Conservation (phyloP, 2,797 vertebrate genomes). For the Vireo griseus region DNA sequence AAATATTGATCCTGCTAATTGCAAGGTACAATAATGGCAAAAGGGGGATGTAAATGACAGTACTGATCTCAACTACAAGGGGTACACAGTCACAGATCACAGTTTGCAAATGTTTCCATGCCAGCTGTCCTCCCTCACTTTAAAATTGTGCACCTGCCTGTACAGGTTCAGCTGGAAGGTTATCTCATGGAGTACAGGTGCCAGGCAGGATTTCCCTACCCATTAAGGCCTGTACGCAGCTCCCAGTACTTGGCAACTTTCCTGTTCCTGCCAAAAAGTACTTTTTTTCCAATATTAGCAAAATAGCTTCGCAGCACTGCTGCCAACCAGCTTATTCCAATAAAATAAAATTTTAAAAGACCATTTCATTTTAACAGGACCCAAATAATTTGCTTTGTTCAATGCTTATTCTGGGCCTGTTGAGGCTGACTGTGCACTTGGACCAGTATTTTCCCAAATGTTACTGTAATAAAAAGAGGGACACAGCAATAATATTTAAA, state of each 20-base stretch:
- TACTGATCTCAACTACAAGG: neutral
- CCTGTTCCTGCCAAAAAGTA: neutral
- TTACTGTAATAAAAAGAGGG: neutral
- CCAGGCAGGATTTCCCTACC: neutral
- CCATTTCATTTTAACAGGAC: neutral
- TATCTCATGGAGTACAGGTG: neutral
- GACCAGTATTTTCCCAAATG: neutral
- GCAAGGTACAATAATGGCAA: neutral
- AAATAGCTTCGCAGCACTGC: neutral
- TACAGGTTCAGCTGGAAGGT: slow-evolving; percentile 17
- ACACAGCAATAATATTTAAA: neutral
- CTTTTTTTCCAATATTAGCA: neutral
- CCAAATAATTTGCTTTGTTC: neutral
- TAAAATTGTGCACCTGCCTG: neutral
- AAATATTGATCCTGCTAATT: neutral
- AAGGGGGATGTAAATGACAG: neutral
- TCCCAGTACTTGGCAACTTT: neutral
- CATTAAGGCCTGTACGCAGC: neutral
- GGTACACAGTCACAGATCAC: neutral
- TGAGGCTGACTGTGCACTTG: neutral
- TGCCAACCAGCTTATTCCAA: neutral
- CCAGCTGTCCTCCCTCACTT: neutral
- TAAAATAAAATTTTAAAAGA: neutral
- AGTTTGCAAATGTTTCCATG: neutral
- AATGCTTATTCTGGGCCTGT: neutral